phyloP scores from a whole-genome alignment of 2,113 vertebrate species.

The Leptosomus discolor region DNA sequence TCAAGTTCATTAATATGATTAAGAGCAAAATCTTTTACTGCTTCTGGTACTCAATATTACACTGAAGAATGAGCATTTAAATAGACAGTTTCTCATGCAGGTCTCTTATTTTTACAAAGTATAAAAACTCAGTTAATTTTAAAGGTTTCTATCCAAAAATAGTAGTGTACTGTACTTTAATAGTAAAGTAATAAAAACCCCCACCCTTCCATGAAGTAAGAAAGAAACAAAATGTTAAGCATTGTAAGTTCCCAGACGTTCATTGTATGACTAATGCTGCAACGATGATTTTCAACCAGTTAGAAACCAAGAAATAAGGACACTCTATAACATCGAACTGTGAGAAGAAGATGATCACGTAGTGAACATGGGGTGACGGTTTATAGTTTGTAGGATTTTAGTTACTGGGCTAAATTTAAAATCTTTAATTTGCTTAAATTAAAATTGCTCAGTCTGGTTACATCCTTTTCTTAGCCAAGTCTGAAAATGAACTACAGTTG shows the following conservation, averaged over 20 bases:
- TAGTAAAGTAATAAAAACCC: neutral
- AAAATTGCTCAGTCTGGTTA: conserved; percentile 39
- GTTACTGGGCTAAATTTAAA: conserved; percentile 45
- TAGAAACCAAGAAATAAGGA: neutral
- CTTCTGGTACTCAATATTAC: neutral
- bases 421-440: conserved; percentile 40
- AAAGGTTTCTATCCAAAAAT: conserved; percentile 22
- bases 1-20: conserved; percentile 26
- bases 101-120: neutral
- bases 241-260: neutral
- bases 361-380: neutral
- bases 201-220: neutral
- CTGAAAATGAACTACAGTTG: conserved; percentile 6
- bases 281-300: neutral
- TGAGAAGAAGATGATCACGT: neutral
- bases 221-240: conserved; percentile 10
- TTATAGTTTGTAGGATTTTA: neutral
- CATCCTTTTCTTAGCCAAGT: conserved; percentile 45
- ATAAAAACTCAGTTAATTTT: neutral
- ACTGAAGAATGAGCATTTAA: neutral
- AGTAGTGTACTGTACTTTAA: conserved; percentile 10
- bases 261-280: conserved; percentile 13
- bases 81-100: neutral
- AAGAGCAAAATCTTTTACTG: neutral
- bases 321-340: neutral